Conservation (phyloP, 2,797 vertebrate species). For the Trematocara caparti region DNA sequence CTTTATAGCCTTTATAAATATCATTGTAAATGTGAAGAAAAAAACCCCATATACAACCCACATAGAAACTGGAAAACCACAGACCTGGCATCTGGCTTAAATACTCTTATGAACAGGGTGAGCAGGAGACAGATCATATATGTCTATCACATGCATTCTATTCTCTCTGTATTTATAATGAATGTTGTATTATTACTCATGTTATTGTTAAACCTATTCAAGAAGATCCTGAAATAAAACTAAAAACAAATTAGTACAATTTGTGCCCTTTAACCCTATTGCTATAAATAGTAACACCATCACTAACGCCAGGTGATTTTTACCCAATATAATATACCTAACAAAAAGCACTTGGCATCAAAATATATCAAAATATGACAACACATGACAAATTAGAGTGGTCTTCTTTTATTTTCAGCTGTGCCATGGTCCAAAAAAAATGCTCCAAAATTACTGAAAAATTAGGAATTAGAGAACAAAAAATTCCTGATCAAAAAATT, state of each 20-base stretch:
- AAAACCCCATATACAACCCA: neutral
- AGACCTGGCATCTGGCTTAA: neutral
- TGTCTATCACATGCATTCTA: neutral
- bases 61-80: neutral
- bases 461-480: neutral
- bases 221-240: neutral
- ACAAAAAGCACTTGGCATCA: neutral
- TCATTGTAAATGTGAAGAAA: neutral
- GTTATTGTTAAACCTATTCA: neutral
- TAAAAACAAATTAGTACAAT: neutral
- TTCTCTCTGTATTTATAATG: neutral
- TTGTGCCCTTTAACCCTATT: neutral
- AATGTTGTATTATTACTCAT: neutral
- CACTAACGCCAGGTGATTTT: neutral
- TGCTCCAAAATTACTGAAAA: neutral
- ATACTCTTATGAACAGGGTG: fast-evolving
- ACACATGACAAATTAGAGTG: neutral
- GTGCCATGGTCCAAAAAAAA: neutral
- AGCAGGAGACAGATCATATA: neutral
- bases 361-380: neutral
- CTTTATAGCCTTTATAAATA: neutral
- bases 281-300: neutral
- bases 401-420: neutral
- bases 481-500: neutral
- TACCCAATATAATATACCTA: neutral